These are phyloP conservation scores for Sinocyclocheilus grahami DNA, from an alignment of 2,113 vertebrate species.

Conservation along the genomic window DNA sequence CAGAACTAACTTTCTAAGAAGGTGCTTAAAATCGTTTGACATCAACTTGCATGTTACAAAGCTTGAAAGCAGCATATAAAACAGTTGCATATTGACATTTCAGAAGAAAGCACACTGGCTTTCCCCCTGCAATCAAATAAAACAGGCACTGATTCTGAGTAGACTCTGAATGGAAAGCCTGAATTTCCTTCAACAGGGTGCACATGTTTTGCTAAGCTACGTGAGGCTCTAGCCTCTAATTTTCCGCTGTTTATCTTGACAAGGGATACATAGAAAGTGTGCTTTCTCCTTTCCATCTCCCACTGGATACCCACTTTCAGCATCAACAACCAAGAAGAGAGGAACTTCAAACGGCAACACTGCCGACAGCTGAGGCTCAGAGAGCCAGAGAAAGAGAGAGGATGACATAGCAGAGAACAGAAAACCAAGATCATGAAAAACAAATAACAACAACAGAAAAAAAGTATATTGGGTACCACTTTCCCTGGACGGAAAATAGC, in stretches of 20 bases:
- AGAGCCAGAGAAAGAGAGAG: background rate
- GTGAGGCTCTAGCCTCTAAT: slow-evolving; percentile 37
- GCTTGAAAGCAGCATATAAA: background rate
- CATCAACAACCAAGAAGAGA: slow-evolving; percentile 48
- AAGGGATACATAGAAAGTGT: slow-evolving; percentile 25
- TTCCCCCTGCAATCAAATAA: background rate
- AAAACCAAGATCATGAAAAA: slow-evolving; percentile 33
- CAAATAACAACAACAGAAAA: slow-evolving; percentile 44
- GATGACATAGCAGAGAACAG: slow-evolving; percentile 14
- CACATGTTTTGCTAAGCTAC: slow-evolving; percentile 23
- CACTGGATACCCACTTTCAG: slow-evolving; percentile 39
- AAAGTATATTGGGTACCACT: slow-evolving; percentile 24
- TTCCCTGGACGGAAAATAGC: slow-evolving; percentile 43
- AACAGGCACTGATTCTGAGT: background rate
- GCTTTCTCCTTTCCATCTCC: slow-evolving; percentile 30
- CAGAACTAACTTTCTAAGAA: background rate
- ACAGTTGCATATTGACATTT: background rate
- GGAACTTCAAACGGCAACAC: slow-evolving; percentile 53
- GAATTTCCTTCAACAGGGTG: slow-evolving; percentile 9
- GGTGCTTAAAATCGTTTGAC: background rate
- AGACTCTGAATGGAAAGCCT: slow-evolving; percentile 1
- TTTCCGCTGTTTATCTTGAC: slow-evolving; percentile 39
- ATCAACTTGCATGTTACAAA: background rate
- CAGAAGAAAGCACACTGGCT: background rate
- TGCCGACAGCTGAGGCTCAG: background rate